A percentile compares a stretch with the other conserved stretches of the same genome.
Evolutionary conservation across 1,140 invertebrate species (phyloP).

Genomic region (Solenopsis invicta): DNA sequence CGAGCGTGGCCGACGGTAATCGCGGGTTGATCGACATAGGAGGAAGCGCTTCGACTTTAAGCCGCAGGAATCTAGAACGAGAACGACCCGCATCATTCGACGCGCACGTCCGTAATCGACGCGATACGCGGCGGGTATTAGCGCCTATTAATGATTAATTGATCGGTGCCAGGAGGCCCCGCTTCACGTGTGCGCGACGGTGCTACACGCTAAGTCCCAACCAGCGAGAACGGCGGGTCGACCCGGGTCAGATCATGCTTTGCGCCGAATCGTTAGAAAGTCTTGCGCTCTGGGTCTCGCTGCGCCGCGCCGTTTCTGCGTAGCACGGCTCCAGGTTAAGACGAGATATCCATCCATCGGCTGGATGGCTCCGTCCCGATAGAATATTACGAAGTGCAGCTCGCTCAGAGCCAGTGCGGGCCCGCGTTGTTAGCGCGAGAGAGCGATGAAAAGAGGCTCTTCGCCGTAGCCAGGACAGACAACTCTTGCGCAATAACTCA

Average conservation of each 20-base stretch:
- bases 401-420: not conserved
- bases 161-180: constrained; percentile 73
- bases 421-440: constrained; percentile 24
- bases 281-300: constrained; percentile 54
- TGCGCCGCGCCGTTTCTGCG: constrained; percentile 16
- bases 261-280: constrained; percentile 83
- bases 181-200: constrained; percentile 70
- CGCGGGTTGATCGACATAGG: constrained; percentile 60
- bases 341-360: constrained; percentile 43
- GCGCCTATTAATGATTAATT: constrained; percentile 83
- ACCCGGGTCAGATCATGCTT: constrained; percentile 80
- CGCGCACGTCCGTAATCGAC: constrained; percentile 64
- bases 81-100: constrained; percentile 67
- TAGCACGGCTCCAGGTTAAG: constrained; percentile 20
- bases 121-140: constrained; percentile 73
- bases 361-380: constrained; percentile 34
- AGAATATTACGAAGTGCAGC: constrained; percentile 24
- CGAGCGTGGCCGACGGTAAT: constrained; percentile 11
- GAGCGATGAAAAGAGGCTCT: constrained; percentile 4
- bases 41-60: constrained; percentile 57
- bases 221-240: constrained; percentile 63
- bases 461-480: not conserved
- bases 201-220: constrained; percentile 69
- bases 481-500: constrained; percentile 30
- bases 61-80: constrained; percentile 68